phyloP scores from a whole-genome alignment of 2,113 vertebrate species.

The Gnathonemus longibarbis region DNA sequence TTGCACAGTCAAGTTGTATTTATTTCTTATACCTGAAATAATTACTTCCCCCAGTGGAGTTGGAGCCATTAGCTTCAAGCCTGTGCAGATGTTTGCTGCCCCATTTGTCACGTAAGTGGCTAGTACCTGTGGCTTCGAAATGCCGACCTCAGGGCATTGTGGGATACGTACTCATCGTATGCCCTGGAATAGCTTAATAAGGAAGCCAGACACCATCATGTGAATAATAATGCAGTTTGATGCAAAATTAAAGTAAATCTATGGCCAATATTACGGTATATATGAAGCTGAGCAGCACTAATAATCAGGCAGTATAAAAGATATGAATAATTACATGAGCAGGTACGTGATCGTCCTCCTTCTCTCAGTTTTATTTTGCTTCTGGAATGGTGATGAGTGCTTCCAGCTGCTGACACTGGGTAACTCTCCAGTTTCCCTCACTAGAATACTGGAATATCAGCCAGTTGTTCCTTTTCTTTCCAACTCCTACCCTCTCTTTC shows the following conservation, averaged over 20 bases:
- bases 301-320: neutral
- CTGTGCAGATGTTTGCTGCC: neutral
- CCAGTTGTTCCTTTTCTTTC: conserved; percentile 45
- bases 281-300: neutral
- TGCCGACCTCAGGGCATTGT: neutral
- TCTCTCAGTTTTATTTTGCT: conserved; percentile 11
- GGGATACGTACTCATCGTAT: neutral
- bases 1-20: neutral
- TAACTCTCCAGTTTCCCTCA: conserved; percentile 47
- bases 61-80: neutral
- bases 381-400: conserved; percentile 40
- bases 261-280: neutral
- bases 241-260: neutral
- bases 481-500: conserved; percentile 8
- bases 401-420: conserved; percentile 60
- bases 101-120: neutral
- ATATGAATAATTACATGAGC: neutral
- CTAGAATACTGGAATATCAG: conserved; percentile 54
- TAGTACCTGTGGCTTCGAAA: neutral
- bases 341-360: neutral
- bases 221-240: neutral
- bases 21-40: neutral
- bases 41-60: neutral
- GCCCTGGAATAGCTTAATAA: neutral
- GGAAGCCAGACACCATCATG: neutral